Percentiles rank a stretch among this genome's conserved stretches.
These are phyloP conservation scores for Vanacampus margaritifer DNA, from an alignment of 2,113 vertebrate species.

Conservation along the genomic window DNA sequence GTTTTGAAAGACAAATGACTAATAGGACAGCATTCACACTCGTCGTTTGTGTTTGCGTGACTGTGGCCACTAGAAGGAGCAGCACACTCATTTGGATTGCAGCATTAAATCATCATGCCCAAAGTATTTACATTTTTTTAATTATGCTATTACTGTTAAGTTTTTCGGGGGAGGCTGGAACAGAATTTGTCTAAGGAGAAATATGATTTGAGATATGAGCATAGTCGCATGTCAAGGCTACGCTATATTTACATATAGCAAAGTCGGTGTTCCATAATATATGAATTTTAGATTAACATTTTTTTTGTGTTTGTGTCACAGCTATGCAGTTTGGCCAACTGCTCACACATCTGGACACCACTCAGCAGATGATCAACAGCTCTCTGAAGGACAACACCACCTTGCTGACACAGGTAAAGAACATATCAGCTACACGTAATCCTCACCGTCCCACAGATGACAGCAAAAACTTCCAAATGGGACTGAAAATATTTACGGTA, in stretches of 20 bases:
- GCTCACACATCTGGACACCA: constrained; percentile 88
- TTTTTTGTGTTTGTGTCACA: constrained; percentile 37
- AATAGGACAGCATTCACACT: too few species aligned
- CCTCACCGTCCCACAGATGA: background rate
- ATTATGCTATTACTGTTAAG: too few species aligned
- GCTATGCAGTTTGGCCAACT: constrained; percentile 92
- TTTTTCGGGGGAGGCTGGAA: too few species aligned
- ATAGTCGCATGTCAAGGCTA: background rate
- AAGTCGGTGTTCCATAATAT: constrained; percentile 1
- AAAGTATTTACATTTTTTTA: too few species aligned
- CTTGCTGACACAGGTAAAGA: constrained; percentile 80
- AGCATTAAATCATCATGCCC: too few species aligned
- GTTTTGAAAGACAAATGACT: too few species aligned
- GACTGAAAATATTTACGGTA: background rate
- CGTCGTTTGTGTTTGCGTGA: too few species aligned
- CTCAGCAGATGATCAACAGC: constrained; percentile 88
- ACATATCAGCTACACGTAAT: background rate
- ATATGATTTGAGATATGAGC: background rate
- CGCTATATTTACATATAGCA: background rate
- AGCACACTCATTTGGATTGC: too few species aligned
- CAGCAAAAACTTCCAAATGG: background rate
- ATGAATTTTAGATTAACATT: background rate
- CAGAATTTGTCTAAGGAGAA: background rate
- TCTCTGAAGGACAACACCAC: constrained; percentile 84
- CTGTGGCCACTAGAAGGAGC: too few species aligned